Percentiles rank a stretch among this genome's conserved stretches.
phyloP scores from a whole-genome alignment of 2,797 vertebrate genomes.

The Cyprinella venusta region DNA sequence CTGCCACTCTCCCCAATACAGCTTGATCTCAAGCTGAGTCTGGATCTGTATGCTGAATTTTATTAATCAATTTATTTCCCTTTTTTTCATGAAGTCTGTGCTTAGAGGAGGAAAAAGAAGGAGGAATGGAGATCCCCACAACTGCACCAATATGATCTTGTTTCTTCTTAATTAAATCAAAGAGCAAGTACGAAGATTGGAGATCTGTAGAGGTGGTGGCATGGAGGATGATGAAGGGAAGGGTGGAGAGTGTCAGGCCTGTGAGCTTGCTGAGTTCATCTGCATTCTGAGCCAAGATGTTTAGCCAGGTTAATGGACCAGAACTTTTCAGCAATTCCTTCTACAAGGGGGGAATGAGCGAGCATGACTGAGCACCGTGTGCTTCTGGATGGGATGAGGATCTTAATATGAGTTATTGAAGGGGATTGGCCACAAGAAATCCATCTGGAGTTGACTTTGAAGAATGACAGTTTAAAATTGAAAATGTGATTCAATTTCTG shows the following conservation, averaged over 20 bases:
- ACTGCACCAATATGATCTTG: constrained; percentile 27
- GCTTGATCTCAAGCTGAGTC: constrained; percentile 36
- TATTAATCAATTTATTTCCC: no score
- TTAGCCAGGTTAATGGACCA: constrained; percentile 53
- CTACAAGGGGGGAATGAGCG: constrained; percentile 20
- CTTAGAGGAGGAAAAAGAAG: constrained; percentile 9
- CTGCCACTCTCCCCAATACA: constrained; percentile 28
- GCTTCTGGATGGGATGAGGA: constrained; percentile 14
- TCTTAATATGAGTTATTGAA: constrained; percentile 48
- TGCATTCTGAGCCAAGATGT: constrained; percentile 37
- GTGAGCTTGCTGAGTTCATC: constrained; percentile 35
- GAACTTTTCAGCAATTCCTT: constrained; percentile 37
- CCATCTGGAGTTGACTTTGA: constrained; percentile 40
- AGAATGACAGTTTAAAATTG: constrained; percentile 9
- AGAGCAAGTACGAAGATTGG: constrained; percentile 29
- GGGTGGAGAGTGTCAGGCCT: neutral
- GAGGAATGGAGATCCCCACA: neutral
- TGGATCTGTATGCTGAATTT: constrained; percentile 14
- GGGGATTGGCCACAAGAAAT: constrained; percentile 25
- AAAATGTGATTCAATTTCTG: constrained; percentile 23
- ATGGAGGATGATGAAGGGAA: constrained; percentile 2
- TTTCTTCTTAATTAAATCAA: constrained; percentile 31
- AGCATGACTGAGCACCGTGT: constrained; percentile 31
- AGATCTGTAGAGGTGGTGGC: neutral
- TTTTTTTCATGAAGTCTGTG: neutral